Percentiles rank a stretch among this genome's conserved stretches.
Evolutionary conservation across 30 jellyfish, hydroid and myxozoan genomes (phyloP).

Genomic region (Chironex yamaguchii): DNA sequence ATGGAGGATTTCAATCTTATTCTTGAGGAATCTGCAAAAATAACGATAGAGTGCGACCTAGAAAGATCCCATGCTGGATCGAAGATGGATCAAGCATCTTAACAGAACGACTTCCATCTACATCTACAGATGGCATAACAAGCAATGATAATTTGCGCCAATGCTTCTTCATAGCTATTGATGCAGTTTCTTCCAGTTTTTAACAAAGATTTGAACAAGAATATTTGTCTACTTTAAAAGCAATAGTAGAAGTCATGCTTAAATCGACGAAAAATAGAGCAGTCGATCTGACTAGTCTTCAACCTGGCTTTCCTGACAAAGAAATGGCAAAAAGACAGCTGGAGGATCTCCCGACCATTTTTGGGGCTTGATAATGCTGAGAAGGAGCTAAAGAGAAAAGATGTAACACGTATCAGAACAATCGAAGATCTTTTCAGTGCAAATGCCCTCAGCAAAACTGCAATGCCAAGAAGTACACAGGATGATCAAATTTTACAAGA

Average conservation of each 20-base stretch:
- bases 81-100: conserved; percentile 17
- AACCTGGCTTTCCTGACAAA: no score
- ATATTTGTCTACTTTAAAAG: no score
- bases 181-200: conserved; percentile 15
- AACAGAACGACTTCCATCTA: conserved; percentile 26
- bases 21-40: conserved; percentile 19
- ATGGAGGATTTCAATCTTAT: conserved; percentile 2
- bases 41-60: conserved; percentile 17
- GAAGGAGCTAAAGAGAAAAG: no score
- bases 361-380: conserved; percentile 4
- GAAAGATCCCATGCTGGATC: conserved; percentile 21
- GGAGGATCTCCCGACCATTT: not conserved
- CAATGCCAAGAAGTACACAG: conserved; percentile 37
- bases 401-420: no score
- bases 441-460: conserved; percentile 13
- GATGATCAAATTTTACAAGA: conserved; percentile 29
- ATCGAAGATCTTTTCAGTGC: no score
- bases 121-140: conserved; percentile 9
- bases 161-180: conserved; percentile 8
- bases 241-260: no score
- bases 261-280: no score
- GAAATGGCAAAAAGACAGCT: no score
- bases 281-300: no score
- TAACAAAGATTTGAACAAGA: conserved; percentile 20
- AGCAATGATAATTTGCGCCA: conserved; percentile 17